Conservation (phyloP, 2,888 invertebrate genomes). For the Idaea straminata region DNA sequence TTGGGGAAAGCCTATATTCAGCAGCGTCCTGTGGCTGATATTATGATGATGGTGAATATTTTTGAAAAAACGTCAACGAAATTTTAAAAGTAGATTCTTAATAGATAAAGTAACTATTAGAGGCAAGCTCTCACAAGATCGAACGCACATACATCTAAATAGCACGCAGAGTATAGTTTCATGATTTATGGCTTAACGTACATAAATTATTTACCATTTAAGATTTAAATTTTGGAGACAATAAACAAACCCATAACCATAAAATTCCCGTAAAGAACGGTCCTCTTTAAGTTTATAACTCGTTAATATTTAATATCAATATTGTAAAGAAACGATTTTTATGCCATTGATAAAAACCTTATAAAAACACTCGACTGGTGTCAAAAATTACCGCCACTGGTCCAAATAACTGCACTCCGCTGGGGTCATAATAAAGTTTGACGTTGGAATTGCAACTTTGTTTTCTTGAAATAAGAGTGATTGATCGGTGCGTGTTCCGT, state of each 20-base stretch:
- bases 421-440: neutral
- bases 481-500: neutral
- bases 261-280: slow-evolving; percentile 1
- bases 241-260: neutral
- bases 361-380: neutral
- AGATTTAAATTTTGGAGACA: neutral
- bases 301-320: slow-evolving; percentile 1
- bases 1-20: no score
- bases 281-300: neutral
- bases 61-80: no score
- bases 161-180: neutral
- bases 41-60: no score
- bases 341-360: slow-evolving; percentile 1
- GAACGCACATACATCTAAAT: no score
- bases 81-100: no score
- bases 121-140: no score
- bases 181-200: neutral
- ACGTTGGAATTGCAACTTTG: neutral
- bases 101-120: no score
- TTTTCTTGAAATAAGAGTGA: neutral
- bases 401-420: neutral
- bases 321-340: neutral
- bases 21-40: no score
- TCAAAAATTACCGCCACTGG: neutral
- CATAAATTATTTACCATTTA: neutral